Conservation (phyloP, 2,113 vertebrate species). For the Turnix velox region DNA sequence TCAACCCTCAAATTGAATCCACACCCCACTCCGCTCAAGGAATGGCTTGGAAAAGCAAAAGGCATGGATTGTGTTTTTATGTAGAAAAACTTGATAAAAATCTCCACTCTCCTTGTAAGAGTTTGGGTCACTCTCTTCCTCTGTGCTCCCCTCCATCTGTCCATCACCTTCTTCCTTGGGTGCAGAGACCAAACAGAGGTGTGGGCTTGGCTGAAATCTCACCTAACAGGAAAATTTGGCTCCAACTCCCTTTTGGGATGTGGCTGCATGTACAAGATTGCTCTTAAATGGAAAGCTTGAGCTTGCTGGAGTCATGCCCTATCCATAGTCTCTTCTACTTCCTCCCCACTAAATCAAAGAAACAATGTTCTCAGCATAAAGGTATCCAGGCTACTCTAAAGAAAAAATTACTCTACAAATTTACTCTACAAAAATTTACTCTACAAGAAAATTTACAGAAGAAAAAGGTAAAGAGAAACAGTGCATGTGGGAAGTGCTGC, state of each 20-base stretch:
- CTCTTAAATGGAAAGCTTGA: not conserved
- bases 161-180: not conserved
- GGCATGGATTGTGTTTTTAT: not conserved
- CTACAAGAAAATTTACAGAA: no score
- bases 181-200: rapidly evolving
- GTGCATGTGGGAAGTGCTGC: no score
- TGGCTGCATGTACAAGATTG: not conserved
- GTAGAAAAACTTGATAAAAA: not conserved
- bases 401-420: no score
- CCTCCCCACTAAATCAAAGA: no score
- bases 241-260: not conserved
- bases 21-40: not conserved
- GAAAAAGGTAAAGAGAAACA: no score
- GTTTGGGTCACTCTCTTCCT: not conserved
- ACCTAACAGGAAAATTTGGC: not conserved
- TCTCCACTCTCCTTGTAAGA: no score
- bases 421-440: no score
- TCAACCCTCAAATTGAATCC: not conserved
- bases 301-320: no score
- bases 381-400: no score
- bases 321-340: no score
- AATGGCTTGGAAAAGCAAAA: not conserved
- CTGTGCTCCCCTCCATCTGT: rapidly evolving
- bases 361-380: no score
- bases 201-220: not conserved